phyloP scores from a whole-genome alignment of 2,888 invertebrate species.

The Patella depressa region DNA sequence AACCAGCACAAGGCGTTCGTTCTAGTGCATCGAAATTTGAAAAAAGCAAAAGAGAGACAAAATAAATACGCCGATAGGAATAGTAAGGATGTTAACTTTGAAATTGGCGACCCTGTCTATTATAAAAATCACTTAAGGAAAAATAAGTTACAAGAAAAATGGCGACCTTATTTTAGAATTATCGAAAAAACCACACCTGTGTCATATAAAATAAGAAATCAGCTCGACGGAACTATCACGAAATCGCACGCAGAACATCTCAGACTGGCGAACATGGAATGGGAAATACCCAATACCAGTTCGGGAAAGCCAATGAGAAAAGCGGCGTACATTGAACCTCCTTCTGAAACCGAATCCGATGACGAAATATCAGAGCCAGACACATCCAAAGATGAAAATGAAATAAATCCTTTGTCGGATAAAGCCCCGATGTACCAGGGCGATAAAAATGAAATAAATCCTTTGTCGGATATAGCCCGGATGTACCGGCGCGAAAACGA shows the following conservation, averaged over 20 bases:
- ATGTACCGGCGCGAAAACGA: constrained; percentile 11
- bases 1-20: constrained; percentile 36
- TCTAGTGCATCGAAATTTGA: constrained; percentile 24
- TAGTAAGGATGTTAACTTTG: constrained; percentile 25
- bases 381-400: no score
- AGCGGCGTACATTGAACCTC: constrained; percentile 23
- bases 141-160: constrained; percentile 35
- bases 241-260: constrained; percentile 24
- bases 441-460: no score
- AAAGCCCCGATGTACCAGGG: no score
- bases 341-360: constrained; percentile 6
- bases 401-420: no score
- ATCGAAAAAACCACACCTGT: constrained; percentile 32
- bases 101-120: constrained; percentile 38
- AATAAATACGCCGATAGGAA: constrained; percentile 32
- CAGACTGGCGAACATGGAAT: constrained; percentile 22
- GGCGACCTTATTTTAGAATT: constrained; percentile 36
- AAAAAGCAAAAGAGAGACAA: constrained; percentile 31
- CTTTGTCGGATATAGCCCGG: background rate
- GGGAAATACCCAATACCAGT: constrained; percentile 15
- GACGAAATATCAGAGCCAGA: background rate
- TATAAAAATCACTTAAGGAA: constrained; percentile 29
- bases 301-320: constrained; percentile 10
- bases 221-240: constrained; percentile 2
- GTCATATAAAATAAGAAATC: constrained; percentile 21